Evolutionary conservation across 2,113 vertebrate species (phyloP), one percentile per base, ranked within the genome.

Genomic region (Pseudopodoces humilis): DNA sequence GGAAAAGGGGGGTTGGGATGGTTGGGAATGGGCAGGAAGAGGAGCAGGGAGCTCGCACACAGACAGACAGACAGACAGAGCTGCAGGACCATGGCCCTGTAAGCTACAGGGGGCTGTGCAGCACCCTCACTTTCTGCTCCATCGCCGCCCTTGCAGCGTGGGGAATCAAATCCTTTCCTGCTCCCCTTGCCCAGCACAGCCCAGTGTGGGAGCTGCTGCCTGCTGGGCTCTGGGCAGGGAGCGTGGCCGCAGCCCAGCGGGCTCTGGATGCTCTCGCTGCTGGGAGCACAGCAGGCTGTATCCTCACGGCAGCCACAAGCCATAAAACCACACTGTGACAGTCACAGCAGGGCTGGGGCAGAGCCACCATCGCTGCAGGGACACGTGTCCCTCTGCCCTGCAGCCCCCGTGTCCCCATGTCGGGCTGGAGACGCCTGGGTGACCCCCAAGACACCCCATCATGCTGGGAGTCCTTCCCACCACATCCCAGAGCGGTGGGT

Each of bases 321-420:
- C 65, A 28, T 41, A 4, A 76, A 56, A 65, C 44, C 19, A 16
- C 53, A 14, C 83, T n/a, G 63, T 0, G 0, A 10, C 75, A 53
- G 39, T 18, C 64, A 8, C 31, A 28, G 3, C 41, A 28, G 67
- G 76, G 53, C 53, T 49, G 59, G 43, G 44, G 6, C 64, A 68
- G 43, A 15, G 70, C 50, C 76, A 23, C 35, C 46, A 11, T 0
- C 0, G 1, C 20, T 7, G 8, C 3, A 11, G n/a, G 49, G n/a
- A 77, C 15, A 58, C 6, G 27, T 1, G 0, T 44, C 64, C 67
- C 25, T 30, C 49, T 71, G 65, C 24, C 33, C 55, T 1, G 0
- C 76, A 50, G 44, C 37, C 8, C 24, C 35, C 2, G 10, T 23
- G 31, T 4, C 20, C 22, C 50, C 7, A 0, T 1, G 21, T 4